Conservation (phyloP, 2,797 vertebrate genomes). For the Melanotaenia nigrans region DNA sequence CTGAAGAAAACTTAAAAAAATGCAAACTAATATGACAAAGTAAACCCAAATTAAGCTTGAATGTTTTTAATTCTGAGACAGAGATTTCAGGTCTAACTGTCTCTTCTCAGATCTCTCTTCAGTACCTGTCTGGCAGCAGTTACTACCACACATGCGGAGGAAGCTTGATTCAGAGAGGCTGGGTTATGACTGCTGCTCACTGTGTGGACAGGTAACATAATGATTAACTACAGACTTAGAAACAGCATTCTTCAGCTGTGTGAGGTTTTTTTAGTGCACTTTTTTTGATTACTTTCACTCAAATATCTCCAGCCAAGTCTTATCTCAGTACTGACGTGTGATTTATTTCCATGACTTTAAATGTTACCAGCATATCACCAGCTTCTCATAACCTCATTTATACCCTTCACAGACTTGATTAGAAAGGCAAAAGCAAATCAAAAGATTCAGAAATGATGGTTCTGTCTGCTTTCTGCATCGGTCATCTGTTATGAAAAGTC, state of each 20-base stretch:
- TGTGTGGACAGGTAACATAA: slow-evolving; percentile 85
- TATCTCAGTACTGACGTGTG: neutral
- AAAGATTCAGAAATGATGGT: neutral
- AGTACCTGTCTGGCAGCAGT: slow-evolving; percentile 76
- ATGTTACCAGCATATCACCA: slow-evolving; percentile 25
- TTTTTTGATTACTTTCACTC: slow-evolving; percentile 12
- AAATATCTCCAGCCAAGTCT: slow-evolving; percentile 1
- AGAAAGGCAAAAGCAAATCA: slow-evolving; percentile 6
- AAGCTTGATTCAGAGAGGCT: slow-evolving; percentile 82
- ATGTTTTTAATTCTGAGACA: neutral
- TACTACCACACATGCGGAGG: slow-evolving; percentile 92
- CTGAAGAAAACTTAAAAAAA: neutral
- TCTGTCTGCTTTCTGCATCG: neutral
- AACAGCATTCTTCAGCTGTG: neutral
- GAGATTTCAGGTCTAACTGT: neutral
- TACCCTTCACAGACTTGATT: slow-evolving; percentile 35
- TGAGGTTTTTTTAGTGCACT: neutral
- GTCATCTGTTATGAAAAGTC: neutral
- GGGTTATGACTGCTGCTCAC: slow-evolving; percentile 92
- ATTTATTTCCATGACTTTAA: slow-evolving; percentile 36
- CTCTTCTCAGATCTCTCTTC: slow-evolving; percentile 87
- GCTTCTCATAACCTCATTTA: slow-evolving; percentile 30
- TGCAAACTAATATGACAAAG: neutral
- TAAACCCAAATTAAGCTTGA: neutral
- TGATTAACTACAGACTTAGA: neutral